A percentile compares a stretch with the other conserved stretches of the same genome.
Evolutionary conservation across 1,140 invertebrate species (phyloP).

Genomic region (Drosophila oshimai): DNA sequence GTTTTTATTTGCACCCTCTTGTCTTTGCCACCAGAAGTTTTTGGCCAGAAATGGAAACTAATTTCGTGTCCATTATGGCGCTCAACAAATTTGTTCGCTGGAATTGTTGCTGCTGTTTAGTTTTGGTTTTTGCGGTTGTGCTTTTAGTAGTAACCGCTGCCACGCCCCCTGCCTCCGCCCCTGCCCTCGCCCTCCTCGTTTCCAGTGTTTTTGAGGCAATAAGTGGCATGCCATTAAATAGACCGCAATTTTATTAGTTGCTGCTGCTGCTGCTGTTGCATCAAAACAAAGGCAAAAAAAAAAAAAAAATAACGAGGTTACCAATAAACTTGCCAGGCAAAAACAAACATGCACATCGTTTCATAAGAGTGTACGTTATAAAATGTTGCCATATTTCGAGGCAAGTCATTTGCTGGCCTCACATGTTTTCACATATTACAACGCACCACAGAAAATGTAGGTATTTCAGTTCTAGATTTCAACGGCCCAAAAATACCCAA

Average conservation of each 20-base stretch:
- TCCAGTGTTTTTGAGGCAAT: constrained; percentile 41
- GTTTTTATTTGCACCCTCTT: not conserved
- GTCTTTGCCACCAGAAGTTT: not conserved
- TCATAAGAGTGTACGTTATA: not conserved
- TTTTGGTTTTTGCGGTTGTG: constrained; percentile 37
- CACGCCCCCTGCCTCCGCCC: not conserved
- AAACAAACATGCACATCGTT: not conserved
- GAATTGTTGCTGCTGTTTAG: constrained; percentile 37
- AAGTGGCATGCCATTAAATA: constrained; percentile 64
- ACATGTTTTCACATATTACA: no score
- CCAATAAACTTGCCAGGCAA: constrained; percentile 8
- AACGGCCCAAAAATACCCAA: not conserved
- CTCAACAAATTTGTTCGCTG: constrained; percentile 14
- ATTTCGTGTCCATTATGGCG: constrained; percentile 47
- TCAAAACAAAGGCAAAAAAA: constrained; percentile 2
- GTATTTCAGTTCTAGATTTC: not conserved
- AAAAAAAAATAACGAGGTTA: constrained; percentile 17
- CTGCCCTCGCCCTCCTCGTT: not conserved
- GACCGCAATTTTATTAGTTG: constrained; percentile 60
- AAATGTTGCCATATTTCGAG: no score
- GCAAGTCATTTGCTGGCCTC: no score
- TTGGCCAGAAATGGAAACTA: constrained; percentile 33
- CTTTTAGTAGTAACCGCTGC: constrained; percentile 16
- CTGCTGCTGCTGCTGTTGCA: constrained; percentile 20
- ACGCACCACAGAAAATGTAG: not conserved